A percentile compares a stretch with the other conserved stretches of the same genome.
Evolutionary conservation across 2,797 vertebrate genomes (phyloP).

Genomic region (Trachops cirrhosus): DNA sequence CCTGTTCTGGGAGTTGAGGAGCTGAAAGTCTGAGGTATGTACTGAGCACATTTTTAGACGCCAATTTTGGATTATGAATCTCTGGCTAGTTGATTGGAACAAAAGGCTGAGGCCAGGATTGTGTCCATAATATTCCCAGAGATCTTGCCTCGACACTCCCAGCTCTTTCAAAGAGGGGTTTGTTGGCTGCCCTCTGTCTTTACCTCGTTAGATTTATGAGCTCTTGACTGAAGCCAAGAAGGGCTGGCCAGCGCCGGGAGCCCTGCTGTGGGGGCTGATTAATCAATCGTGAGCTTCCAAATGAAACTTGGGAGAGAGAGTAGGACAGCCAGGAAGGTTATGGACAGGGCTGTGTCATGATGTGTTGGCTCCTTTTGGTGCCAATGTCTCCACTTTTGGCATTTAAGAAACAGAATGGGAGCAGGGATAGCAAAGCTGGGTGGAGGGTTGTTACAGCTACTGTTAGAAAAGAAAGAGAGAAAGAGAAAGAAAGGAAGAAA

Average conservation of each 20-base stretch:
- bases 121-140: slow-evolving; percentile 44
- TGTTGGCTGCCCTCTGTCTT: slow-evolving; percentile 49
- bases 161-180: slow-evolving; percentile 22
- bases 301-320: neutral
- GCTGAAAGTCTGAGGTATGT: neutral
- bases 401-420: neutral
- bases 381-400: neutral
- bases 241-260: neutral
- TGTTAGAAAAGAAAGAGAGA: neutral
- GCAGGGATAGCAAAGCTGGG: neutral
- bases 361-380: neutral
- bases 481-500: neutral
- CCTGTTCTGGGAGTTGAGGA: neutral
- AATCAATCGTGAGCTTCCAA: slow-evolving; percentile 9
- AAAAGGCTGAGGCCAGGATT: neutral
- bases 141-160: slow-evolving; percentile 17
- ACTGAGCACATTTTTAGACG: neutral
- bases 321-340: neutral
- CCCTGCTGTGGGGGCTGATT: neutral
- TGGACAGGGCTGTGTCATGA: fast-evolving
- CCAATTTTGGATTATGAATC: slow-evolving; percentile 48
- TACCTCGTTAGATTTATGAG: slow-evolving; percentile 63
- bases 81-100: slow-evolving; percentile 24
- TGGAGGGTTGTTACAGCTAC: neutral
- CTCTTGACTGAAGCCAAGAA: neutral